A percentile compares a stretch with the other conserved stretches of the same genome.
Evolutionary conservation across 2,113 vertebrate genomes (phyloP).

Genomic region (Psilopogon haemacephalus): DNA sequence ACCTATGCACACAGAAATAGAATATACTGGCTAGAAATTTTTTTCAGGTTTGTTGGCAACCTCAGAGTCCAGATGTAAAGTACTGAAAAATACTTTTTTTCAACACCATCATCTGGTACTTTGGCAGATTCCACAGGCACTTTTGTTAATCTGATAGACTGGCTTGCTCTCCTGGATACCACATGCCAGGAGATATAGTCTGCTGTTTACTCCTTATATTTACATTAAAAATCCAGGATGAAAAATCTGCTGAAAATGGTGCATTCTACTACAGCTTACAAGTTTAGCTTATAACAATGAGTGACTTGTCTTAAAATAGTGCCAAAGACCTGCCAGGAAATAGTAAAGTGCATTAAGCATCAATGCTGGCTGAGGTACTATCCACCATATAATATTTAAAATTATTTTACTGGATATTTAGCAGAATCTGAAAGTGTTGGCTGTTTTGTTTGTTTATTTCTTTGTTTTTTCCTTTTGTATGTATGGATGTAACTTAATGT

Average conservation of each 20-base stretch:
- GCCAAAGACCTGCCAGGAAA: background rate
- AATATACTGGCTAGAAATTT: background rate
- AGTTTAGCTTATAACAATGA: background rate
- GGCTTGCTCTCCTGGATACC: conserved; percentile 70
- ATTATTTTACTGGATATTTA: background rate
- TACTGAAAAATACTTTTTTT: conserved; percentile 71
- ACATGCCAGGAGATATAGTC: conserved; percentile 66
- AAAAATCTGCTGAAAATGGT: conserved; percentile 40
- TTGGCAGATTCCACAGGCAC: conserved; percentile 73
- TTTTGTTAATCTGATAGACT: conserved; percentile 78
- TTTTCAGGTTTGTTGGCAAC: conserved; percentile 37
- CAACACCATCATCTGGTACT: conserved; percentile 70
- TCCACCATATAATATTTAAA: conserved; percentile 9
- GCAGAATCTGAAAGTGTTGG: background rate
- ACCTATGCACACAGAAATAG: background rate
- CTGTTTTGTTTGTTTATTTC: background rate
- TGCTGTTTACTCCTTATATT: conserved; percentile 64
- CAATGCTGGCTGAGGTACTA: background rate
- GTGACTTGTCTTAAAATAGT: conserved; percentile 1
- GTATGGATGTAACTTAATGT: background rate
- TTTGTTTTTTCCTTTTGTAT: background rate
- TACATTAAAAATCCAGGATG: conserved; percentile 55
- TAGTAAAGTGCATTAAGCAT: background rate
- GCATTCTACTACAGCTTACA: background rate
- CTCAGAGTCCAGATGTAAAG: conserved; percentile 70